Conservation (phyloP, 23 tunicate genomes). For the Styela plicata region DNA sequence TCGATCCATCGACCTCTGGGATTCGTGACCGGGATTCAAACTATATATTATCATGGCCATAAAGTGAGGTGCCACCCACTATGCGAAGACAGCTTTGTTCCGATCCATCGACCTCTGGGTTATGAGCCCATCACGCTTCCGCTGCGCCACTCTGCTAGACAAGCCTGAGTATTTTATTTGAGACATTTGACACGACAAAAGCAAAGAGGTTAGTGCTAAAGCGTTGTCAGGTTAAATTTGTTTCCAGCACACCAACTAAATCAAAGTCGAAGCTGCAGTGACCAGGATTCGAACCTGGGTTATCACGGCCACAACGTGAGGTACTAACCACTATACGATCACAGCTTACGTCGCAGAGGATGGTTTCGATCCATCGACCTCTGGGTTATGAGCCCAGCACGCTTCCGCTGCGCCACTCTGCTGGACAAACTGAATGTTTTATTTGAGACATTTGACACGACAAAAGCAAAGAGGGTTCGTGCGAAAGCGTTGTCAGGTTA, state of each 20-base stretch:
- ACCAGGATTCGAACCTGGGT: neutral
- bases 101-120: neutral
- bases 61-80: neutral
- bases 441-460: too few relatives aligned
- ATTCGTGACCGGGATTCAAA: neutral
- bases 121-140: neutral
- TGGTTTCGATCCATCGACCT: neutral
- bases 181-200: too few relatives aligned
- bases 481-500: too few relatives aligned
- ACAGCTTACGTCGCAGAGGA: neutral
- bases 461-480: too few relatives aligned
- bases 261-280: too few relatives aligned
- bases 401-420: slow-evolving; percentile 46
- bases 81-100: neutral
- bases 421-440: too few relatives aligned
- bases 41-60: neutral
- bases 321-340: slow-evolving; percentile 40
- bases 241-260: too few relatives aligned
- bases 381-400: slow-evolving; percentile 8
- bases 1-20: slow-evolving; percentile 15
- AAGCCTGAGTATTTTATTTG: too few relatives aligned
- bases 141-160: neutral
- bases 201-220: too few relatives aligned
- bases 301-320: neutral
- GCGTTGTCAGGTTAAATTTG: too few relatives aligned